These are phyloP conservation scores for Cuculus canorus DNA, from an alignment of 2,797 vertebrate genomes.

Conservation along the genomic window DNA sequence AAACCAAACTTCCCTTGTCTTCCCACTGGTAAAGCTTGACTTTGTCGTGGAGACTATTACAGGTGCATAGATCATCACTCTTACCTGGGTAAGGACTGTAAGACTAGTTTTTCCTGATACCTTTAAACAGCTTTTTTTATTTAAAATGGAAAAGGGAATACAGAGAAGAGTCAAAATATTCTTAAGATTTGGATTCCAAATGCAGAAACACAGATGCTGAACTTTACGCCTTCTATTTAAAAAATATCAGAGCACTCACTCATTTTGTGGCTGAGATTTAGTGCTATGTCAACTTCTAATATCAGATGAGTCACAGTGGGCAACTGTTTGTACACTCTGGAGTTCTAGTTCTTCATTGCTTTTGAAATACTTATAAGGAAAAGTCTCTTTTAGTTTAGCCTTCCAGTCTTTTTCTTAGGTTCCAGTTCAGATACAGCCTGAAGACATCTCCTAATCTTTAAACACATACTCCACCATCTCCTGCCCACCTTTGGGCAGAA, in stretches of 20 bases:
- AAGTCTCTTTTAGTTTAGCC: background rate
- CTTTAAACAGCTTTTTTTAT: background rate
- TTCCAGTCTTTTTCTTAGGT: background rate
- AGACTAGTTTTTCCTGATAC: background rate
- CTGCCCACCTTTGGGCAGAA: background rate
- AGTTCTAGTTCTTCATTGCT: background rate
- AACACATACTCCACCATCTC: background rate
- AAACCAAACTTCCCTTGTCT: background rate
- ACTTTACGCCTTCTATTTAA: background rate
- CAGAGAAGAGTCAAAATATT: background rate
- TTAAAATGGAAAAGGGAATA: background rate
- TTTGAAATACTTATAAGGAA: background rate
- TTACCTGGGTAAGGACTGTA: background rate
- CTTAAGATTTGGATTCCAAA: background rate
- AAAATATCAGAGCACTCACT: background rate
- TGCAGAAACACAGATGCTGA: background rate
- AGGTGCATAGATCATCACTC: background rate
- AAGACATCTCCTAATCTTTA: background rate
- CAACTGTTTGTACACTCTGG: background rate
- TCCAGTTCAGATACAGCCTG: background rate
- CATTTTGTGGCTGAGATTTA: background rate
- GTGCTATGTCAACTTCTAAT: background rate
- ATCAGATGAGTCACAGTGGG: background rate
- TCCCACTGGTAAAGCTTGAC: background rate
- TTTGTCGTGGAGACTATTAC: background rate